Base-by-base conservation (phyloP, 2,888 invertebrate species). In the Oxycera nigricornis region DNA sequence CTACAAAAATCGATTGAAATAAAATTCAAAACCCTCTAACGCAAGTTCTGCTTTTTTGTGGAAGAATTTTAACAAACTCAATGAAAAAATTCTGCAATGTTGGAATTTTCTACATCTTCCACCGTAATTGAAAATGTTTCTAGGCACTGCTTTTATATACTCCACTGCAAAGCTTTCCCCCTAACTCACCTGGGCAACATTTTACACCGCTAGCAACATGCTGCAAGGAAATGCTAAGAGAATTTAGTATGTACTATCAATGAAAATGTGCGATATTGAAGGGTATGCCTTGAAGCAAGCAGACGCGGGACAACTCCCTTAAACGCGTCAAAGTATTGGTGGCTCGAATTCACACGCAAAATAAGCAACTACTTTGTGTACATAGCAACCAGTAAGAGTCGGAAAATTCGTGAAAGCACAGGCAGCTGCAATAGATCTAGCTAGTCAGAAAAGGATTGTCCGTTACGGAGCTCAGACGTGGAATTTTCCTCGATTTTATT, bases 391-490 rank as follows among this genome's bases (percentile, higher is more conserved):
- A 70, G 70, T 52, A 52, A 70, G 52, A 70, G 52, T 55, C 20
- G 52, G 30, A 70, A 70, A 68, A 70, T 55, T 70, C n/a, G 70
- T 70, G 55, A 70, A 70, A 70, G 70, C 70, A 52, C 52, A 70
- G 70, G 50, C 61, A 73, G 14, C 62, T 62, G 73, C 73, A 73
- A 73, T 62, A 73, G 62, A 62, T 52, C n/a, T n/a, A n/a, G 46
- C 31, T 62, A 73, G 73, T 73, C 62, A 61, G 73, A 31, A 46
- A 46, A 73, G 73, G 62, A 73, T 73, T 50, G 52, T 62, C 62
- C 39, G 31, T 73, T 41, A 52, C 50, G 41, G 46, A 50, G 30
- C 46, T 61, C 28, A 28, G 28, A 61, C 61, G 52, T 20, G 62
- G 24, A 46, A 61, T 30, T 73, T 41, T 50, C 59, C 11, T 39